phyloP scores from a whole-genome alignment of 2,888 invertebrate species.

The Drosophila colorata region DNA sequence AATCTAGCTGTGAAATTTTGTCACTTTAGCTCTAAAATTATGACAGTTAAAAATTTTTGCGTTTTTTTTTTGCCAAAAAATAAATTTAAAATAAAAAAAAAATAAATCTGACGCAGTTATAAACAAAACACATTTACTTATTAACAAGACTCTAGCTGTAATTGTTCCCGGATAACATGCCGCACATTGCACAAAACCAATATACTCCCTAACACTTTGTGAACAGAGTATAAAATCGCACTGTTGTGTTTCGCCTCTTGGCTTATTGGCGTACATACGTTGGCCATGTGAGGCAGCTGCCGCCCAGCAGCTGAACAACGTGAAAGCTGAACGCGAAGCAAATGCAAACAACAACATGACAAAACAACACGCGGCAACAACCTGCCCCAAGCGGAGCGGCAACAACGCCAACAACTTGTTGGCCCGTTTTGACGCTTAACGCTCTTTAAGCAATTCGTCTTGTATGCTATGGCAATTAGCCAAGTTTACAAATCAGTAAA shows the following conservation, averaged over 20 bases:
- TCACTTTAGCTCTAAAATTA: no score
- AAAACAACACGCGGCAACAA: conserved; percentile 13
- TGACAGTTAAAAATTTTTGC: no score
- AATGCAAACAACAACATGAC: conserved; percentile 42
- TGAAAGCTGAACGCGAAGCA: conserved; percentile 20
- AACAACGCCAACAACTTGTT: conserved; percentile 13
- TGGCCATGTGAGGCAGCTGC: conserved; percentile 9
- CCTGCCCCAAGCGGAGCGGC: conserved; percentile 4
- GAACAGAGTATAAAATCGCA: neutral
- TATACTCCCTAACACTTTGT: neutral
- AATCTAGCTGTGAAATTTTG: no score
- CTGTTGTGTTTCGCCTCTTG: neutral
- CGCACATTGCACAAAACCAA: neutral
- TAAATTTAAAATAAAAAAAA: no score
- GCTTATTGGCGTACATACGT: conserved; percentile 40
- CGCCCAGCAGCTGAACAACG: conserved; percentile 16
- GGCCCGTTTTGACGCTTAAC: conserved; percentile 11
- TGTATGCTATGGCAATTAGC: conserved; percentile 51
- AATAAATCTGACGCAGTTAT: no score
- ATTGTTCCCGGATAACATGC: no score
- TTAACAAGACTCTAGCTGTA: neutral
- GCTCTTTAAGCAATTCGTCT: conserved; percentile 39
- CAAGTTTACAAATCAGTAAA: conserved; percentile 13
- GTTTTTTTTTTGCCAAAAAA: no score
- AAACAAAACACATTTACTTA: no score